A percentile compares a stretch with the other conserved stretches of the same genome.
Conservation (phyloP, 2,888 invertebrate species). For the Aromia moschata region DNA sequence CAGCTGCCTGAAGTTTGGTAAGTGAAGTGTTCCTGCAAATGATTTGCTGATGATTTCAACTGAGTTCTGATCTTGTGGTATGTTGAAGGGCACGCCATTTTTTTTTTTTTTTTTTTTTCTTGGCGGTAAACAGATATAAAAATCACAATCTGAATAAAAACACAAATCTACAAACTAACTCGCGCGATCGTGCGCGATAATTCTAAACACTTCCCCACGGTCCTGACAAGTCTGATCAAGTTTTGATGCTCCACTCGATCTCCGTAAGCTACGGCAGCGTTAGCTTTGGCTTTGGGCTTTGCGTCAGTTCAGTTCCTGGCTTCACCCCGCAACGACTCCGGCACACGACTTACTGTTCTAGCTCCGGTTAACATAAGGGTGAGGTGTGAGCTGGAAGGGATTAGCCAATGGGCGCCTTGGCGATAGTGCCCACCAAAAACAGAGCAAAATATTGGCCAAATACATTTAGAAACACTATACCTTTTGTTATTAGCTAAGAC, state of each 20-base stretch:
- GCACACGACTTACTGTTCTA: slow-evolving; percentile 43
- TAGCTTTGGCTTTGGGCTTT: slow-evolving; percentile 39
- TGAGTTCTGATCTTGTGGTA: slow-evolving; percentile 58
- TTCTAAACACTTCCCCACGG: slow-evolving; percentile 46
- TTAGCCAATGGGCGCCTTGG: slow-evolving; percentile 52
- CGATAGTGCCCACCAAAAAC: slow-evolving; percentile 56
- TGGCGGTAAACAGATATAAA: slow-evolving; percentile 23
- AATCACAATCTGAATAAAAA: slow-evolving; percentile 32
- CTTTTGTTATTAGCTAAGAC: slow-evolving; percentile 48
- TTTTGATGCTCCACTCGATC: slow-evolving; percentile 45
- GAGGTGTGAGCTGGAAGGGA: slow-evolving; percentile 39
- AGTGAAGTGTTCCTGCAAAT: slow-evolving; percentile 49
- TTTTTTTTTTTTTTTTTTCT: no score
- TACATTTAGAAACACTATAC: slow-evolving; percentile 52
- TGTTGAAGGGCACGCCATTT: slow-evolving; percentile 61
- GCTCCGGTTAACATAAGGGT: slow-evolving; percentile 38
- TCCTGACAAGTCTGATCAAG: slow-evolving; percentile 42
- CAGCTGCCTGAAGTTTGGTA: slow-evolving; percentile 44
- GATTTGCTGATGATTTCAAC: slow-evolving; percentile 52
- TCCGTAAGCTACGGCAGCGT: slow-evolving; percentile 42
- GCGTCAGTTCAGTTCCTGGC: slow-evolving; percentile 44
- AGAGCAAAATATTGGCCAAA: slow-evolving; percentile 59
- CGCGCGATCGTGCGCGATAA: slow-evolving; percentile 34
- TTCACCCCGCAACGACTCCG: slow-evolving; percentile 41
- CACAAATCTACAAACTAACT: slow-evolving; percentile 37